Evolutionary conservation across 2,888 invertebrate species (phyloP).

Genomic region (Sylvicola fuscatus): DNA sequence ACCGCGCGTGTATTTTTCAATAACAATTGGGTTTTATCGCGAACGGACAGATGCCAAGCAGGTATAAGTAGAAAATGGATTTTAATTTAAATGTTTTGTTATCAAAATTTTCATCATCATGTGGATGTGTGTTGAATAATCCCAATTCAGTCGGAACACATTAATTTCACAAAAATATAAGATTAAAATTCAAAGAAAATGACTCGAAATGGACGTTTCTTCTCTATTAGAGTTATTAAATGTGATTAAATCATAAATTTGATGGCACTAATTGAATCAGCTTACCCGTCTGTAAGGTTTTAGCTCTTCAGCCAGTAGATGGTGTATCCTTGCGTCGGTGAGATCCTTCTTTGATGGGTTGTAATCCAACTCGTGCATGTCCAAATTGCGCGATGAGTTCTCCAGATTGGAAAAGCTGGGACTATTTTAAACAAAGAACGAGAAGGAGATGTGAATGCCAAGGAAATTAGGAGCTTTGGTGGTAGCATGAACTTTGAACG

Average conservation of each 20-base stretch:
- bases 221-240: no score
- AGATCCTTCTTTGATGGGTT: slow-evolving; percentile 82
- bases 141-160: neutral
- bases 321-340: slow-evolving; percentile 86
- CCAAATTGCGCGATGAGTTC: slow-evolving; percentile 72
- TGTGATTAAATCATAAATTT: no score
- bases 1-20: slow-evolving; percentile 1
- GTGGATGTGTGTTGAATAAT: neutral
- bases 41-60: no score
- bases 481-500: no score
- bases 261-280: no score
- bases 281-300: slow-evolving; percentile 73
- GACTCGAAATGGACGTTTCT: no score
- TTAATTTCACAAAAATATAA: neutral
- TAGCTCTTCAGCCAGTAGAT: slow-evolving; percentile 72
- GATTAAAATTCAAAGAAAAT: no score
- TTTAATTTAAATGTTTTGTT: no score
- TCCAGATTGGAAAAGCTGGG: slow-evolving; percentile 72
- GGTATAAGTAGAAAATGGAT: no score
- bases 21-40: no score
- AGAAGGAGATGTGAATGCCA: no score
- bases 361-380: slow-evolving; percentile 84
- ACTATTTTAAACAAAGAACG: slow-evolving; percentile 23
- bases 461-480: no score
- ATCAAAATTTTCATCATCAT: neutral